phyloP scores from a whole-genome alignment of 2,888 invertebrate genomes.

The Sacculina carcini region DNA sequence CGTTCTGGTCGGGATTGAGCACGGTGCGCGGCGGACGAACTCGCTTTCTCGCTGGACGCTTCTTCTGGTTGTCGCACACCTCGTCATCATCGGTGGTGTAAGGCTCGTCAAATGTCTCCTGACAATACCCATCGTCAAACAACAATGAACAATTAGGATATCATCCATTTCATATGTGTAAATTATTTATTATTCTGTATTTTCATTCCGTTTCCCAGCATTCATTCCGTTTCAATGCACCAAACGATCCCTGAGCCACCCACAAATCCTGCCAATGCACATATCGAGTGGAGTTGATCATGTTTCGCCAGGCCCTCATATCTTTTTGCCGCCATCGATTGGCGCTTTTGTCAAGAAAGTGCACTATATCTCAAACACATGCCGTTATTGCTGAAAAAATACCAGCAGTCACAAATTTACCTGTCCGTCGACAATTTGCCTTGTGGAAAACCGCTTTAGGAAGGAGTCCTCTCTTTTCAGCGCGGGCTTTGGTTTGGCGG shows the following conservation, averaged over 20 bases:
- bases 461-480: conserved; percentile 77
- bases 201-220: too few species aligned
- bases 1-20: conserved; percentile 81
- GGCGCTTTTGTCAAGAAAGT: too few species aligned
- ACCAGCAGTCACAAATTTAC: conserved; percentile 23
- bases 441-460: conserved; percentile 70
- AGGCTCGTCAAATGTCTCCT: conserved; percentile 13
- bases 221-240: too few species aligned
- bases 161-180: too few species aligned
- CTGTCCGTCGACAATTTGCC: conserved; percentile 66
- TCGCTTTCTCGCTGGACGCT: conserved; percentile 33
- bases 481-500: conserved; percentile 53
- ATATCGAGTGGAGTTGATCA: too few species aligned
- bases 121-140: not conserved
- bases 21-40: conserved; percentile 43
- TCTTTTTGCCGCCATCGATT: too few species aligned
- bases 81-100: conserved; percentile 10
- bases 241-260: too few species aligned
- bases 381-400: not conserved
- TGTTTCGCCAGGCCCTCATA: too few species aligned
- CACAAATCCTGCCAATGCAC: too few species aligned
- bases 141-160: too few species aligned
- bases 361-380: not conserved
- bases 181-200: too few species aligned
- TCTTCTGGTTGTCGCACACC: conserved; percentile 6